Percentiles rank a stretch among this genome's conserved stretches.
These are phyloP conservation scores for Chaetophractus vellerosus DNA, from an alignment of 2,797 vertebrate species.

Conservation along the genomic window DNA sequence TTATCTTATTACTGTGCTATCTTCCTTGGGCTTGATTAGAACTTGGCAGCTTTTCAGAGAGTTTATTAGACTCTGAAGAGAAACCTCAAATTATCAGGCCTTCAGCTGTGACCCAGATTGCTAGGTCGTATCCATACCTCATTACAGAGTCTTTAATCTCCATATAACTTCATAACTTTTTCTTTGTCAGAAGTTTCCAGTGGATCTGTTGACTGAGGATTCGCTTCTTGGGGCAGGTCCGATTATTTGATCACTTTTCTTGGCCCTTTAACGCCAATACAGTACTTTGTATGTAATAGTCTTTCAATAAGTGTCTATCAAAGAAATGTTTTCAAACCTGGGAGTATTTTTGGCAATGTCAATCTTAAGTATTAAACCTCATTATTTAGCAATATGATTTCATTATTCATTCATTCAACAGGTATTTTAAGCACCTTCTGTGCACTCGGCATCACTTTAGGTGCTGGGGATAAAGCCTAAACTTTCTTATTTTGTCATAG, in stretches of 20 bases:
- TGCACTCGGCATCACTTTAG: not conserved
- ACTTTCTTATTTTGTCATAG: not conserved
- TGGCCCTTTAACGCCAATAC: not conserved
- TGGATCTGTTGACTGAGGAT: slow-evolving; percentile 39
- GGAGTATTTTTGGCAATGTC: not conserved
- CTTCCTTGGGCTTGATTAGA: slow-evolving; percentile 70
- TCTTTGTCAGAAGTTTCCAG: slow-evolving; percentile 13
- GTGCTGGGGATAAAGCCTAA: not conserved
- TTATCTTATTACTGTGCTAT: slow-evolving; percentile 56
- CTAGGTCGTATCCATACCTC: slow-evolving; percentile 54
- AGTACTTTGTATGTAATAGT: slow-evolving; percentile 7
- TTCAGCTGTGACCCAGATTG: slow-evolving; percentile 72
- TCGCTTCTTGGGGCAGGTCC: slow-evolving; percentile 19
- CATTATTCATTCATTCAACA: not conserved
- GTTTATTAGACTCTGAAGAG: slow-evolving; percentile 75
- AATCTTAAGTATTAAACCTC: not conserved
- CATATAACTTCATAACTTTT: not conserved
- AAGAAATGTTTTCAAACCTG: slow-evolving; percentile 54
- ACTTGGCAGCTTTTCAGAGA: slow-evolving; percentile 73
- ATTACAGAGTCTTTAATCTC: slow-evolving; percentile 61
- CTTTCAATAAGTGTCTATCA: slow-evolving; percentile 39
- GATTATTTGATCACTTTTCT: slow-evolving; percentile 58
- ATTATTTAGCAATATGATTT: not conserved
- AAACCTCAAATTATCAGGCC: slow-evolving; percentile 75
- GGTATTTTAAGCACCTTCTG: not conserved